Evolutionary conservation across 2,113 vertebrate genomes (phyloP), one percentile per base, ranked within the genome.

Genomic region (Redunca redunca): DNA sequence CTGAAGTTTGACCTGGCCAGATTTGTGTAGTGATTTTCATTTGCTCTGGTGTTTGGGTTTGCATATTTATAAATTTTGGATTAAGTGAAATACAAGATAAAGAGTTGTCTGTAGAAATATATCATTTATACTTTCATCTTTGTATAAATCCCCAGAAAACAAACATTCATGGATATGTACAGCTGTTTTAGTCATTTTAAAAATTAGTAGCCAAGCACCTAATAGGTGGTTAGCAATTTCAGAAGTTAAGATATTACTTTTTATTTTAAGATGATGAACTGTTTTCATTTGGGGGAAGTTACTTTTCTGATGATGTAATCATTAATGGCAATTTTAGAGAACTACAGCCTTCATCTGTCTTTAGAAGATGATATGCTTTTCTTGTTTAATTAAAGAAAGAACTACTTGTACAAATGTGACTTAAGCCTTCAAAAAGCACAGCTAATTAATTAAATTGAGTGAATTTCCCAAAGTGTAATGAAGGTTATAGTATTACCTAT

Each of bases 361-460:
- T 74, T 87, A 71, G 53, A 94, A 84, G 57, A 94, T 87, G n/a
- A 52, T 78, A 28, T 60, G 43, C n/a, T 95, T 95, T 95, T 87
- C 71, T 96, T 71, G 21, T 95, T 94, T 97, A 97, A 98, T 97
- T 98, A 96, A 97, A 97, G 71, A 77, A 77, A 71, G 88, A 94
- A 52, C 46, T 92, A 13, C 52, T 94, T 90, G 25, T 71, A 93
- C 94, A 94, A 95, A 89, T 94, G 90, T 86, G 55, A 52, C 57
- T 71, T 83, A 96, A 92, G 64, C 58, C 74, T 71, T 94, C 82
- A 48, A 87, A 96, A 95, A 92, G 60, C 80, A 93, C 19, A 62
- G 40, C 60, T 94, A 60, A 90, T 90, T 98, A 97, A 97, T 97
- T 97, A 96, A 98, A 86, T 85, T 80, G 46, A 52, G 28, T 88